Percentiles rank a stretch among this genome's conserved stretches.
These are phyloP conservation scores for Cryptocephalus primarius DNA, from an alignment of 2,888 invertebrate species.

Conservation along the genomic window DNA sequence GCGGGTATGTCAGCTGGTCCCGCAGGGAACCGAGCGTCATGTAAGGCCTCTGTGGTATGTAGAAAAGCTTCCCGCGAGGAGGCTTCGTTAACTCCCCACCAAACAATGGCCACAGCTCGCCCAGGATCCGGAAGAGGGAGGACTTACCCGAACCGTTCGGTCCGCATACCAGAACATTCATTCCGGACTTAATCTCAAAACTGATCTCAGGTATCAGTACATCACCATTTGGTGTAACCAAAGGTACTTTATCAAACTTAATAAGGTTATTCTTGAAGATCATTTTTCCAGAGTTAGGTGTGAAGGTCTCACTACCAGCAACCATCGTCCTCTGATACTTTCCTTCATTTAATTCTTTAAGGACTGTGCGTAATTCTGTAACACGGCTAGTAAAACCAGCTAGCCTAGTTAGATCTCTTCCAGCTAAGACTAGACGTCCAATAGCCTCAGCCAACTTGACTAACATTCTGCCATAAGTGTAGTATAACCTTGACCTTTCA, in stretches of 20 bases:
- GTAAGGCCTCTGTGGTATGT: slow-evolving; percentile 94
- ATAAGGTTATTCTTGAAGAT: slow-evolving; percentile 81
- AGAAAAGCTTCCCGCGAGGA: slow-evolving; percentile 89
- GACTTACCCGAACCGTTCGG: slow-evolving; percentile 99
- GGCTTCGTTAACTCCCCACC: slow-evolving; percentile 88
- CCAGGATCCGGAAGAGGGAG: slow-evolving; percentile 89
- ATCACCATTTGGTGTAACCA: slow-evolving; percentile 97
- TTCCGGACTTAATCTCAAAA: slow-evolving; percentile 81
- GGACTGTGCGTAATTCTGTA: slow-evolving; percentile 75
- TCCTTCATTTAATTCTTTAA: slow-evolving; percentile 73
- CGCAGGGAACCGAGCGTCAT: slow-evolving; percentile 93
- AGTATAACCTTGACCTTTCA: slow-evolving; percentile 69
- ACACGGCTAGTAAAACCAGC: slow-evolving; percentile 93
- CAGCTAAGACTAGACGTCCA: slow-evolving; percentile 88
- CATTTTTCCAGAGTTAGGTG: slow-evolving; percentile 68
- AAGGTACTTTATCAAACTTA: slow-evolving; percentile 83
- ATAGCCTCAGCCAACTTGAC: slow-evolving; percentile 96
- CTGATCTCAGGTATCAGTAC: slow-evolving; percentile 77
- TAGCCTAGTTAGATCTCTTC: slow-evolving; percentile 84
- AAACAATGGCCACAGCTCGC: slow-evolving; percentile 96
- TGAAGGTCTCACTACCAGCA: slow-evolving; percentile 31
- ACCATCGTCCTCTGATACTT: slow-evolving; percentile 61
- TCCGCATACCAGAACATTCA: slow-evolving; percentile 96
- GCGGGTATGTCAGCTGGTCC: slow-evolving; percentile 89
- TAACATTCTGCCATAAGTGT: slow-evolving; percentile 93